Evolutionary conservation across 92 coral and sea anemone genomes (phyloP), one percentile per base, ranked within the genome.

Genomic region (Siderastrea siderea): DNA sequence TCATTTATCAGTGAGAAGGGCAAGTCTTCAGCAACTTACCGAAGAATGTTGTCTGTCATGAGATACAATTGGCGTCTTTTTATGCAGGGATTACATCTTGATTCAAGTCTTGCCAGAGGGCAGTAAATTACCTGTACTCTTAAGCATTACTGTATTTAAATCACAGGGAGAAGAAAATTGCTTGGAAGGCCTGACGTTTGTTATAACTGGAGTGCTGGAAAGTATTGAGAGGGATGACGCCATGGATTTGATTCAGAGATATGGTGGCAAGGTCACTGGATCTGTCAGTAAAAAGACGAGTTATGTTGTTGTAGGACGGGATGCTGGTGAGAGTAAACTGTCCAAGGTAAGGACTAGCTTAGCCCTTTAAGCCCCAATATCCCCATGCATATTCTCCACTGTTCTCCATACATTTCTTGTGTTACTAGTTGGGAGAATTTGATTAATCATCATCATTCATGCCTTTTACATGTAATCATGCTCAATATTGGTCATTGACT

Each of bases 221-320:
- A 87, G 95, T 38, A 92, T 95, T 68, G 99, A 97, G 79, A 84
- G 98, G 60, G 98, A 97, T 7, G 92, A 94, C 5, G 97, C 96
- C 0, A 91, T 89, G 57, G 98, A 97, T 69, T 78, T 93, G 70
- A 93, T 97, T 54, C 96, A 95, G 82, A 88, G 99, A 61, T 94
- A 93, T 77, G 99, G 98, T 2, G 99, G 99, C 7, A 94, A 96
- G 68, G 98, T 97, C 46, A 97, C 99, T 3, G 91, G 79, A 55
- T 89, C 98, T 8, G 94, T 97, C 8, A 97, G 99, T 88, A 97
- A 97, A 81, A 95, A 97, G 78, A 97, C 99, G 58, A 91, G 92
- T 67, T 95, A 97, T 80, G 15, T 95, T 50, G 92, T 96, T 6
- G 90, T 95, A 12, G 99, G 99, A 45, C 80, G 95, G 53, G 99